Percentiles rank a stretch among this genome's conserved stretches.
phyloP scores from a whole-genome alignment of 2,113 vertebrate genomes.

The Otolemur garnettii region DNA sequence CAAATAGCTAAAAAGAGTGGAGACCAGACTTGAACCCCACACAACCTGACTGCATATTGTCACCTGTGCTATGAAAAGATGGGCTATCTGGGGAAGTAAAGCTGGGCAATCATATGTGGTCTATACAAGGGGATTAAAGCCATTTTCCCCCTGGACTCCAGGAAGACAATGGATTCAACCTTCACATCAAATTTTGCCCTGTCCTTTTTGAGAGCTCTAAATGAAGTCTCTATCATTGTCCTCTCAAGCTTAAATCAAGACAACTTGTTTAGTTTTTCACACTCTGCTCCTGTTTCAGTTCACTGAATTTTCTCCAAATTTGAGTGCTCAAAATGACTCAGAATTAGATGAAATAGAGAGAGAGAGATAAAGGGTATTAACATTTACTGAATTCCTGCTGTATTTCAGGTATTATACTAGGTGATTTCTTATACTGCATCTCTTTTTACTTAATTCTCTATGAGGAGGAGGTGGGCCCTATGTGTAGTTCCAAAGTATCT shows the following conservation, averaged over 20 bases:
- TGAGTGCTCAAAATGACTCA: neutral
- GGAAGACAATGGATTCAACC: neutral
- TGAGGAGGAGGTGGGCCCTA: neutral
- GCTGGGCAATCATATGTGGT: neutral
- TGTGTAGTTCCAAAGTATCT: neutral
- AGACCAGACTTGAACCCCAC: neutral
- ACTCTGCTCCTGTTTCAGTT: neutral
- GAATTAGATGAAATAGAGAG: neutral
- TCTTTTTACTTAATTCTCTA: constrained; percentile 2
- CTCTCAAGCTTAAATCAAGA: neutral
- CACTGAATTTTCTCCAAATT: neutral
- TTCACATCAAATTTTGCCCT: neutral
- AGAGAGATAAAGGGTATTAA: neutral
- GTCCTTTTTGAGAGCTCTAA: neutral
- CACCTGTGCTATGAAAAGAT: neutral
- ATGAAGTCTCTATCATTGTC: neutral
- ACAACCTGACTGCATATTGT: neutral
- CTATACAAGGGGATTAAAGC: neutral
- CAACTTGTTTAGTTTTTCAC: neutral
- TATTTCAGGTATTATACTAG: neutral
- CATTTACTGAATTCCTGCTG: neutral
- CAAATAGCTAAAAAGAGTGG: neutral
- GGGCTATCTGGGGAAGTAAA: neutral
- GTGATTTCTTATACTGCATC: neutral
- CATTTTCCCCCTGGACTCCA: neutral